Percentiles rank a stretch among this genome's conserved stretches.
phyloP scores from a whole-genome alignment of 2,797 vertebrate species.

The Schizothorax lantsangensis region DNA sequence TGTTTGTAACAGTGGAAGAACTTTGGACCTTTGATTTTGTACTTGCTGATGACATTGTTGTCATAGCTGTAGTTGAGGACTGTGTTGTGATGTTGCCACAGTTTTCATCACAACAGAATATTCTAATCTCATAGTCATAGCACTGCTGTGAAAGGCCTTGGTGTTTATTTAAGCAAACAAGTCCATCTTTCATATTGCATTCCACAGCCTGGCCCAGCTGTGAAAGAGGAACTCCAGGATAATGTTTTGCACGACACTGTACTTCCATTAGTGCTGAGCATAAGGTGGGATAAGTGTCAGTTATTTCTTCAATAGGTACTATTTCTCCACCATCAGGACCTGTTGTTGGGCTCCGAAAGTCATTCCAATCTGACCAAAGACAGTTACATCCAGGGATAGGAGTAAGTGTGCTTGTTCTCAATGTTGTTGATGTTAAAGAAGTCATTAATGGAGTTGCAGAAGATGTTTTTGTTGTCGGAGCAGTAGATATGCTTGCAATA shows the following conservation, averaged over 20 bases:
- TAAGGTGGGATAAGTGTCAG: background rate
- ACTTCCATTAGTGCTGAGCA: constrained; percentile 14
- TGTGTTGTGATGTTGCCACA: background rate
- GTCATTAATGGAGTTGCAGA: background rate
- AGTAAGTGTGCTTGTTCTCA: background rate
- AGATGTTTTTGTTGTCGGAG: background rate
- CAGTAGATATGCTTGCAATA: background rate
- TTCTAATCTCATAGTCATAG: constrained; percentile 47
- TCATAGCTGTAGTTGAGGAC: background rate
- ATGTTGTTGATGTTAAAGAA: background rate
- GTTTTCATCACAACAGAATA: constrained; percentile 18
- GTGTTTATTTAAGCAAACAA: constrained; percentile 37
- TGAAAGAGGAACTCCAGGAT: constrained; percentile 21
- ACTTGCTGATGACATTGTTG: background rate
- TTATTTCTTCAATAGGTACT: constrained; percentile 51
- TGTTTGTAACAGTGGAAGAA: background rate
- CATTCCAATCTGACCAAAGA: constrained; percentile 46
- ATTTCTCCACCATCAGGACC: constrained; percentile 46
- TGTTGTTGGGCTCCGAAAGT: constrained; percentile 44
- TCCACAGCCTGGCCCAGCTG: constrained; percentile 15
- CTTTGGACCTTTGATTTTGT: background rate
- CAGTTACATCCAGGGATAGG: background rate
- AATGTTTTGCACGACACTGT: constrained; percentile 41
- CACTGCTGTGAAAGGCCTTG: constrained; percentile 27
- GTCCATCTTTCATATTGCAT: constrained; percentile 8